Percentiles rank a stretch among this genome's conserved stretches.
These are phyloP conservation scores for Esox niger DNA, from an alignment of 2,113 vertebrate species.

Conservation along the genomic window DNA sequence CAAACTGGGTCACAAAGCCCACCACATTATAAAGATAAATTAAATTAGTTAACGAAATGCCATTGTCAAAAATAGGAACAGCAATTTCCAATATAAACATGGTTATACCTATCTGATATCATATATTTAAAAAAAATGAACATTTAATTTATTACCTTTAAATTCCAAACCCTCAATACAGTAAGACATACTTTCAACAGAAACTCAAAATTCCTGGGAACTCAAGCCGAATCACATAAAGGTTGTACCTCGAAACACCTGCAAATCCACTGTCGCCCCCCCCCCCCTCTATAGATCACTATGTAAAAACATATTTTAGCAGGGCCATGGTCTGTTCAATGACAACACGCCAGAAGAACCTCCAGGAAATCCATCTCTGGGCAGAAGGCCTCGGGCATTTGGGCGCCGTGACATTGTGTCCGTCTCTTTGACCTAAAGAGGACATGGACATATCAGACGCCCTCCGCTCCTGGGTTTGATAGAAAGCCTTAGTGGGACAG, in stretches of 20 bases:
- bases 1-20: background rate
- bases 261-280: background rate
- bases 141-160: conserved; percentile 6
- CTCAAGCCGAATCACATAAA: background rate
- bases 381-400: conserved; percentile 12
- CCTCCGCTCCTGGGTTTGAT: conserved; percentile 21
- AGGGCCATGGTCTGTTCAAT: conserved; percentile 1
- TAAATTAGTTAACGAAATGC: conserved; percentile 6
- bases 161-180: background rate
- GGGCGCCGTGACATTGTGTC: conserved; percentile 6
- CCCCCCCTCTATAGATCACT: background rate
- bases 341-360: background rate
- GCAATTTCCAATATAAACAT: conserved; percentile 12
- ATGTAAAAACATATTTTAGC: conserved; percentile 3
- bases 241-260: background rate
- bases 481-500: conserved; percentile 35
- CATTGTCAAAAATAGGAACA: conserved; percentile 15
- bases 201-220: background rate
- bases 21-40: conserved; percentile 3
- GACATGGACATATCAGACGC: conserved; percentile 14
- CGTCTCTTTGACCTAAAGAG: conserved; percentile 64
- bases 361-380: background rate
- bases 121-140: conserved; percentile 12
- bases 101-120: conserved; percentile 25
- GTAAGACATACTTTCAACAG: background rate